These are phyloP conservation scores for Channa maculata DNA, from an alignment of 2,113 vertebrate species.

Conservation along the genomic window DNA sequence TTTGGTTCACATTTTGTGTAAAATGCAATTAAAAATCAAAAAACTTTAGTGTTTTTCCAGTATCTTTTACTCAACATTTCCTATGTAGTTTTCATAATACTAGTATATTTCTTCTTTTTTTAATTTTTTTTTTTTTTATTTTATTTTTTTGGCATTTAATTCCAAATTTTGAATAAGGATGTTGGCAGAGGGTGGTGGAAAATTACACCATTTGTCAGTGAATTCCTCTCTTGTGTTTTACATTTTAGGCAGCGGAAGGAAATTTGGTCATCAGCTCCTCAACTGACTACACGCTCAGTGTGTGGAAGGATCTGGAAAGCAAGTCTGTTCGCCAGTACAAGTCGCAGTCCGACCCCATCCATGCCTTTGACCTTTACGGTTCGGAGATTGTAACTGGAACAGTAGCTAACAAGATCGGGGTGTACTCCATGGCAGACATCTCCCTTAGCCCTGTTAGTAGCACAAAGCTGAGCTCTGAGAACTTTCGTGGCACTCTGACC, in stretches of 20 bases:
- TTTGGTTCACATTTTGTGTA: too few species aligned
- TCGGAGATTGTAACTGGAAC: slow-evolving; percentile 93
- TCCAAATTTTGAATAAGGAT: too few species aligned
- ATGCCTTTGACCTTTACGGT: slow-evolving; percentile 93
- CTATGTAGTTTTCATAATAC: too few species aligned
- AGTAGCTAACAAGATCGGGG: slow-evolving; percentile 94
- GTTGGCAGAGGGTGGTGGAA: too few species aligned
- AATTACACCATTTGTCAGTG: background rate
- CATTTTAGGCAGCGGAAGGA: slow-evolving; percentile 90
- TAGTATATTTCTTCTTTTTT: too few species aligned
- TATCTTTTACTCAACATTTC: too few species aligned
- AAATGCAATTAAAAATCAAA: too few species aligned
- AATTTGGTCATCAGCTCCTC: slow-evolving; percentile 94
- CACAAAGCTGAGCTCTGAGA: slow-evolving; percentile 96
- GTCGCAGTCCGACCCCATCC: slow-evolving; percentile 92
- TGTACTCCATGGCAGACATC: slow-evolving; percentile 93
- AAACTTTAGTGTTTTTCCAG: too few species aligned
- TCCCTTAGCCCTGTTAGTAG: slow-evolving; percentile 87
- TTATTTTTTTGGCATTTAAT: too few species aligned
- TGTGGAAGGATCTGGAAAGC: slow-evolving; percentile 97
- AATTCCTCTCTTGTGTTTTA: slow-evolving; percentile 13
- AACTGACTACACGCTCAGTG: slow-evolving; percentile 91
- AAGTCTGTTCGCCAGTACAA: slow-evolving; percentile 94
- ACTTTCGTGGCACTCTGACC: slow-evolving; percentile 96
- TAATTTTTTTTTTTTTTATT: too few species aligned